phyloP scores from a whole-genome alignment of 2,888 invertebrate species.

The Alentia gelatinosa region DNA sequence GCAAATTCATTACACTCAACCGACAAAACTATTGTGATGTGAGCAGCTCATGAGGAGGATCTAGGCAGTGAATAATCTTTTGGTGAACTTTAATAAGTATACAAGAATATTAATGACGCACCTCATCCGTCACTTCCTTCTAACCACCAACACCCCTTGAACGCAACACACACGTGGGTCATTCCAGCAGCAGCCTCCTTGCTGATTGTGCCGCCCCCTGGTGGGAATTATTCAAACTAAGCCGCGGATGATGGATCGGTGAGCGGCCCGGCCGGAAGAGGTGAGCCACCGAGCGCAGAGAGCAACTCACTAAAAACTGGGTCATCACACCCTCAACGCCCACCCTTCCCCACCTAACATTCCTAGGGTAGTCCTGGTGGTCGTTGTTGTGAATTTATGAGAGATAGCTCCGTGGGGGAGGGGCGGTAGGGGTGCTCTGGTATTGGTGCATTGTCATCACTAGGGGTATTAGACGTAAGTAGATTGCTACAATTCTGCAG shows the following conservation, averaged over 20 bases:
- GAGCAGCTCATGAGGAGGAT: too few species aligned
- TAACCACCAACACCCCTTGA: background rate
- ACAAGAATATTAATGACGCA: too few species aligned
- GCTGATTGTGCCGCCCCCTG: conserved; percentile 32
- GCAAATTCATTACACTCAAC: too few species aligned
- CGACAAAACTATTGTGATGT: too few species aligned
- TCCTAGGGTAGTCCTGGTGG: background rate
- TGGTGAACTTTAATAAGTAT: too few species aligned
- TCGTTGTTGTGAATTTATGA: background rate
- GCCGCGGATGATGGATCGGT: background rate
- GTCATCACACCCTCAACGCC: background rate
- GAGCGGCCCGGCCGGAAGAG: background rate
- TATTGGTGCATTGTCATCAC: background rate
- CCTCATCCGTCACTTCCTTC: too few species aligned
- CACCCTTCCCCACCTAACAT: background rate
- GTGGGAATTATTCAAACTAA: conserved; percentile 40
- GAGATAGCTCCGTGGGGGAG: background rate
- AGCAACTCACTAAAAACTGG: background rate
- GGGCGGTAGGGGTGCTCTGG: background rate
- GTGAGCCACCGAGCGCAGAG: background rate
- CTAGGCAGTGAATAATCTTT: too few species aligned
- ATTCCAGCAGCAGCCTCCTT: background rate
- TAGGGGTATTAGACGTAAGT: background rate
- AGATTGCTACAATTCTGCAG: background rate
- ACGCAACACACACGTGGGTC: background rate